Percentiles rank a stretch among this genome's conserved stretches.
Evolutionary conservation across 2,113 vertebrate species (phyloP).

Genomic region (Thinocorus orbignyianus): DNA sequence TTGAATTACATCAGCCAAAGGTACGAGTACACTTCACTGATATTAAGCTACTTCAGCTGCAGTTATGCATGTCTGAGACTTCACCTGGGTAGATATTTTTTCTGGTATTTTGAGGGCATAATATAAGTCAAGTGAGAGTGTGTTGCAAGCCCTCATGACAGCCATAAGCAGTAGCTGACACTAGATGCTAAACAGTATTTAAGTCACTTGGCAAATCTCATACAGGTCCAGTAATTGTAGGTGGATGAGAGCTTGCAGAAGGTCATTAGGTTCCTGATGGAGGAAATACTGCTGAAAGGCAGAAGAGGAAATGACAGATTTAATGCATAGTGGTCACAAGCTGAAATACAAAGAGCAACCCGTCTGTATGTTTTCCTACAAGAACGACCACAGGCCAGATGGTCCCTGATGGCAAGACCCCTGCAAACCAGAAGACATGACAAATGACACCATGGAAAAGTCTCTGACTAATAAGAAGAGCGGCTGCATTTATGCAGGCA

Average conservation of each 20-base stretch:
- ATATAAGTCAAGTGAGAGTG: background rate
- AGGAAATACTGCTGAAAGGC: slow-evolving; percentile 57
- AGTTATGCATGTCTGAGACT: background rate
- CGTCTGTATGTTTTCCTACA: background rate
- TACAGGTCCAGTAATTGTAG: background rate
- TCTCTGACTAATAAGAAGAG: background rate
- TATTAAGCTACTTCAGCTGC: background rate
- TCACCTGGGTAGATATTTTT: background rate
- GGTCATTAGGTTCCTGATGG: slow-evolving; percentile 46
- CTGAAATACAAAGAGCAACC: background rate
- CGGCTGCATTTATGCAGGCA: background rate
- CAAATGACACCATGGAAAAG: background rate
- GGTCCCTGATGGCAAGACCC: background rate
- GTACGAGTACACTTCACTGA: background rate
- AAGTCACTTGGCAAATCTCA: slow-evolving; percentile 34
- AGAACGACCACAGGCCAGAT: background rate
- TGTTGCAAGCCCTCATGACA: background rate
- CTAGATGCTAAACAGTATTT: background rate
- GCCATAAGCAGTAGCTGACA: background rate
- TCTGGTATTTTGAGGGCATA: background rate
- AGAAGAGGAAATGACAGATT: slow-evolving; percentile 60
- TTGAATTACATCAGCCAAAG: background rate
- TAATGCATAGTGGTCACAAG: slow-evolving; percentile 3
- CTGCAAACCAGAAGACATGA: background rate
- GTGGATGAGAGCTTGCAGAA: slow-evolving; percentile 22